Base-by-base conservation (phyloP, 1,140 invertebrate genomes). In the Drosophila biarmipes region DNA sequence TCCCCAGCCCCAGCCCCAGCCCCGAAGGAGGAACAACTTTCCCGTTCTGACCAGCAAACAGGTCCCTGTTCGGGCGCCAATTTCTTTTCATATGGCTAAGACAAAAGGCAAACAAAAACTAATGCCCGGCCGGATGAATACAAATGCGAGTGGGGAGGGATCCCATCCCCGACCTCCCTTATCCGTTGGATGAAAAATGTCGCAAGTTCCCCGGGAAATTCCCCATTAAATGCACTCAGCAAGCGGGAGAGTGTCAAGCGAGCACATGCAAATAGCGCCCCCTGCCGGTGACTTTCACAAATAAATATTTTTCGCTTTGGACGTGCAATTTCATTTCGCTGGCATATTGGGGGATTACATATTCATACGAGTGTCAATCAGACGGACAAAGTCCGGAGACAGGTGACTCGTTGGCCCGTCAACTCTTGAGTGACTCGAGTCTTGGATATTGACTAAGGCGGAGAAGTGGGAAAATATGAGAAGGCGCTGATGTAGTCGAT, bases 291-390 rank as follows among this genome's bases (percentile, higher is more conserved):
- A 11, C 46, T 61, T 63, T 43, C 19, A 31, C 45, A 67, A 64
- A 67, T 67, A 57, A 68, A 77, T 76, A 81, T 58, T 67, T 59
- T 69, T 53, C 46, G 31, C 17, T 59, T 66, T 71, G 63, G 71
- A 73, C 62, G 55, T 54, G 62, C 40, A 73, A 68, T 67, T 78
- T 51, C 63, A 75, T 74, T 78, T 57, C 69, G 54, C 40, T 19
- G 34, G 56, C 51, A 46, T 24, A 69, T 71, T 46, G 58, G 49
- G 17, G 19, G 43, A 78, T 84, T 84, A 64, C 35, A 56, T 77
- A 84, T 84, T 67, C 80, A 85, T 77, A 80, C 48, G 55, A 80
- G 74, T 85, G 80, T 76, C 80, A 84, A 72, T 80, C 80, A 76
- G 54, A 6, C 19, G 31, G 51, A 35, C 27, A n/a, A n/a, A 15